Evolutionary conservation across 2,797 vertebrate species (phyloP).

Genomic region (Hafferia zeledoni): DNA sequence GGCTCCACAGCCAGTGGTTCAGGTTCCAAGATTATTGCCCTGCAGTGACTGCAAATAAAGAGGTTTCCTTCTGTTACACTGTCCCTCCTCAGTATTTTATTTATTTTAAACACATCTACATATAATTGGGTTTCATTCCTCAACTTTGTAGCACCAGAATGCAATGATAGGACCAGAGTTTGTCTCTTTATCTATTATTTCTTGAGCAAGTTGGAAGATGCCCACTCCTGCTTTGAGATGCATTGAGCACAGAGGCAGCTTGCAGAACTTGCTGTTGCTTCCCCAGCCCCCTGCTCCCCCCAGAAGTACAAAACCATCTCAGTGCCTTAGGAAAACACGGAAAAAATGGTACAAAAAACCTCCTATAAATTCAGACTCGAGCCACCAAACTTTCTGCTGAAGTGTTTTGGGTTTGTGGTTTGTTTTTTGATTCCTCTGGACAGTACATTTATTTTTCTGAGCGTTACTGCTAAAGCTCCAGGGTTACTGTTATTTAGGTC

Average conservation of each 20-base stretch:
- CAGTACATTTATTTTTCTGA: not conserved
- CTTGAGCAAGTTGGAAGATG: not conserved
- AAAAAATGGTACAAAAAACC: not conserved
- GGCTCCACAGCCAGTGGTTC: not conserved
- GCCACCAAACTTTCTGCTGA: constrained; percentile 3
- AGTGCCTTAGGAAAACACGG: constrained; percentile 34
- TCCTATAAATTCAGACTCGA: not conserved
- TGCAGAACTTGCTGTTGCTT: constrained; percentile 1
- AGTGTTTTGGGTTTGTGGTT: not conserved
- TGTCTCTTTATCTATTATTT: not conserved
- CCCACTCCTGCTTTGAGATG: constrained; percentile 32
- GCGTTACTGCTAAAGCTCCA: not conserved
- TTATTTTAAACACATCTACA: not conserved
- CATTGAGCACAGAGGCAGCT: constrained; percentile 9
- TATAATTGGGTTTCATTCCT: not conserved
- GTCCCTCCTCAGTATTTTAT: not conserved
- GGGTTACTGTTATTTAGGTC: not conserved
- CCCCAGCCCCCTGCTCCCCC: not conserved
- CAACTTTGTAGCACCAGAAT: not conserved
- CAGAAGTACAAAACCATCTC: not conserved
- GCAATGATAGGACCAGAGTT: not conserved
- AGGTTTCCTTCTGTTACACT: not conserved
- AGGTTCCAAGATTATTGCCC: not conserved
- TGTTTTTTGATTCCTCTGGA: not conserved
- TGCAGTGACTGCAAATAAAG: not conserved